Evolutionary conservation across 2,888 invertebrate genomes (phyloP).

Genomic region (Cheiracanthium punctorium): DNA sequence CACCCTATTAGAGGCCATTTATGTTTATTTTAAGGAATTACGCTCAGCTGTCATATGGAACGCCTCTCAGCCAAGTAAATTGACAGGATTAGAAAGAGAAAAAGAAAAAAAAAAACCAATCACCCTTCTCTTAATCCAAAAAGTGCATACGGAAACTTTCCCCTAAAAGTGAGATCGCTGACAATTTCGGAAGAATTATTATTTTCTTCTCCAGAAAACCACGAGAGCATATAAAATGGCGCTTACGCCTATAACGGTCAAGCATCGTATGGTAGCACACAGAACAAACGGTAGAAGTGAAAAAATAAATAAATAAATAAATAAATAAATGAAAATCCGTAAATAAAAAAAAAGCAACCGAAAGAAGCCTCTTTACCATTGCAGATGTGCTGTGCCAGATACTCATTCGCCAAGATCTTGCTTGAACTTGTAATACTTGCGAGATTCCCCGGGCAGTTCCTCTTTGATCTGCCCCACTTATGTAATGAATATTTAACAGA

Average conservation of each 20-base stretch:
- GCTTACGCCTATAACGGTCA: neutral
- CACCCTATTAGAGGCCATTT: too few relatives aligned
- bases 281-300: neutral
- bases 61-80: too few relatives aligned
- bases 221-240: neutral
- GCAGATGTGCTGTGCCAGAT: conserved; percentile 32
- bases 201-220: neutral
- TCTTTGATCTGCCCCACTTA: conserved; percentile 35
- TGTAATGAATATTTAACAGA: conserved; percentile 44
- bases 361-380: neutral
- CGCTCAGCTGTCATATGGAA: too few relatives aligned
- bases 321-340: neutral
- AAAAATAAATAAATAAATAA: neutral
- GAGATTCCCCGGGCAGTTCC: neutral
- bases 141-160: too few relatives aligned
- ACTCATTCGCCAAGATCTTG: neutral
- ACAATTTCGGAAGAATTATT: neutral
- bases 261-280: neutral
- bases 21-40: too few relatives aligned
- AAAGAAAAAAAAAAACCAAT: too few relatives aligned
- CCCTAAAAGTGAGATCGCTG: neutral
- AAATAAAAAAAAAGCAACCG: neutral
- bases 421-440: conserved; percentile 23
- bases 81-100: too few relatives aligned
- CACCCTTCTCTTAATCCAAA: too few relatives aligned